Base-by-base conservation (phyloP, 2,797 vertebrate species). In the Leuciscus waleckii region DNA sequence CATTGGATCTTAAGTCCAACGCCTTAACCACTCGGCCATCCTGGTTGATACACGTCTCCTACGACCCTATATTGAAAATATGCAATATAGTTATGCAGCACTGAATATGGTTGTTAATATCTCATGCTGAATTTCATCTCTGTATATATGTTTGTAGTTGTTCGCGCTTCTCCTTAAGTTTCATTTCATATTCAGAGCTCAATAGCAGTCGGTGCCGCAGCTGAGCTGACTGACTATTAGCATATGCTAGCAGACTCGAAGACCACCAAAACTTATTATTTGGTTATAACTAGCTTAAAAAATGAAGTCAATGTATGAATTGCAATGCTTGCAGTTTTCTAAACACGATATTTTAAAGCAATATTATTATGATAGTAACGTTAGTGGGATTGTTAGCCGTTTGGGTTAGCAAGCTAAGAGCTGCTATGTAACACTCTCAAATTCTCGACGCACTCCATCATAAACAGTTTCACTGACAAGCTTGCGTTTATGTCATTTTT, bases 1-100 rank as follows among this genome's bases (percentile, higher is more conserved):
- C 95, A 96, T 95, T 96, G 95, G 95, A 96, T 96, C 95, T 96
- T 96, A 96, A 96, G 95, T 96, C 95, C 95, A 96, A 96, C 95
- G 95, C 95, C 95, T 96, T 96, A 96, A 96, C 95, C 95, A 96
- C 95, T 96, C 95, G 95, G 95, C 95, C 95, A 96, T 96, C 95
- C 95, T 96, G 95, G 95, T 96, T 0, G n/a, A 79, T 6, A 87
- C 49, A 90, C 29, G 2, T 35, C 35, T 35, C 4, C 35, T 35
- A 35, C 5, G 35, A 35, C 0, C 35, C 35, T 35, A 35, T 5
- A 35, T 4, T 35, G 4, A 35, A 35, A 35, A 35, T 35, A 35
- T 35, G 35, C 35, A 35, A 35, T 35, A 49, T 49, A 49, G 1
- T 49, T 17, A 1, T 17, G 1, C 14, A 23, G 16, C 1, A 5